These are phyloP conservation scores for Rhinatrema bivittatum DNA, from an alignment of 2,797 vertebrate genomes.

Conservation along the genomic window DNA sequence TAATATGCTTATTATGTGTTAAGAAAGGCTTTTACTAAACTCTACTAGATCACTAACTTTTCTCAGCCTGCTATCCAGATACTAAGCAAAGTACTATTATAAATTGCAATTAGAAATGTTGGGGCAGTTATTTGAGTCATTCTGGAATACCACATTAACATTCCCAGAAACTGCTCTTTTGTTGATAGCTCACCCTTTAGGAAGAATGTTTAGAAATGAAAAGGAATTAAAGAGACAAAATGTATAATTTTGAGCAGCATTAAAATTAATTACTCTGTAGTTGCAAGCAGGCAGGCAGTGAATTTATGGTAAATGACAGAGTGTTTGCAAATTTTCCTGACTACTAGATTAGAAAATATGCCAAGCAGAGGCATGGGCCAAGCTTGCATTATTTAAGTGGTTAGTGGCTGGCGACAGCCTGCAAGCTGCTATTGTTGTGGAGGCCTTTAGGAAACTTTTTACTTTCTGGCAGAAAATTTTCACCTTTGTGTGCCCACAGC, in stretches of 20 bases:
- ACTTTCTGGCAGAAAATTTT: slow-evolving; percentile 68
- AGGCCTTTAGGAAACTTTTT: slow-evolving; percentile 63
- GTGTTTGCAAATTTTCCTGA: slow-evolving; percentile 63
- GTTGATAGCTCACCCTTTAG: slow-evolving; percentile 18
- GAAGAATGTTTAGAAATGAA: slow-evolving; percentile 13
- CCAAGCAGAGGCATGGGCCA: slow-evolving; percentile 49
- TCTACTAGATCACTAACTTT: slow-evolving; percentile 2
- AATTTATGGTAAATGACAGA: slow-evolving; percentile 61
- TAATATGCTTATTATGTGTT: slow-evolving; percentile 19
- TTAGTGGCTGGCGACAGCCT: slow-evolving; percentile 63
- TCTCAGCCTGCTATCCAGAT: slow-evolving; percentile 7
- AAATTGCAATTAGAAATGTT: slow-evolving; percentile 16
- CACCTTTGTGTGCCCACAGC: slow-evolving; percentile 64
- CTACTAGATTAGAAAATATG: slow-evolving; percentile 60
- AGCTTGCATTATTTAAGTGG: slow-evolving; percentile 69
- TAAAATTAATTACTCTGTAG: slow-evolving; percentile 57
- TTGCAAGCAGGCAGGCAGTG: slow-evolving; percentile 49
- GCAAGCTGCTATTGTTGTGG: slow-evolving; percentile 53
- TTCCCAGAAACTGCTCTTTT: slow-evolving; percentile 15
- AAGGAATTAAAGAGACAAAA: slow-evolving; percentile 27
- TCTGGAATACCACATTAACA: neutral
- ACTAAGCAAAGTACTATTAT: slow-evolving; percentile 7
- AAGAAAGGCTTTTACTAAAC: slow-evolving; percentile 6
- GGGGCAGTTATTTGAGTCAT: slow-evolving; percentile 11
- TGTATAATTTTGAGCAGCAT: slow-evolving; percentile 51